A percentile compares a stretch with the other conserved stretches of the same genome.
These are phyloP conservation scores for Xiphophorus hellerii DNA, from an alignment of 2,113 vertebrate species.

Conservation along the genomic window DNA sequence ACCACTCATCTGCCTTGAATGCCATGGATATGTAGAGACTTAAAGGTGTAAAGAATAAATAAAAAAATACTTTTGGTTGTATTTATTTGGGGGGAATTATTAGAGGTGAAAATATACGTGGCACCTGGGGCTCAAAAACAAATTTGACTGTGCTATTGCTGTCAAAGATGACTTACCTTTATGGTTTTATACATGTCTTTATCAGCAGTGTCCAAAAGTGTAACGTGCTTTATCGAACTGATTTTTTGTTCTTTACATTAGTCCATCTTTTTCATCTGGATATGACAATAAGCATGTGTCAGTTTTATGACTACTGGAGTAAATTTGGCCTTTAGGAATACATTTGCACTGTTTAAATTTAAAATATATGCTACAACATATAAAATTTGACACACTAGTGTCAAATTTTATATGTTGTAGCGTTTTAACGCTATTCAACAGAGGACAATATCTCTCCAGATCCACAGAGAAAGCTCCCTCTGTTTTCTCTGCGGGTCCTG, in stretches of 20 bases:
- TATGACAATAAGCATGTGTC: background rate
- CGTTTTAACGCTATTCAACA: background rate
- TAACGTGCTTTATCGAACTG: too few species aligned
- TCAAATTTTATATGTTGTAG: background rate
- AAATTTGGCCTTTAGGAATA: background rate
- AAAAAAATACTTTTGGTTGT: too few species aligned
- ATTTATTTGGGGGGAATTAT: too few species aligned
- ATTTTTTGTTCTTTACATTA: too few species aligned
- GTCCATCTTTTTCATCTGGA: too few species aligned
- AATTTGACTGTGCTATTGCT: background rate
- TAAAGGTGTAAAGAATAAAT: too few species aligned
- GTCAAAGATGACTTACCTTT: too few species aligned
- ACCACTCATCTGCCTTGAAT: background rate
- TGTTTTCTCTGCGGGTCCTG: background rate
- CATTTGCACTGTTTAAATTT: background rate
- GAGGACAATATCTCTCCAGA: background rate
- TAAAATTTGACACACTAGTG: too few species aligned
- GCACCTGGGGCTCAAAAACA: background rate
- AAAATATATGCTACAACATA: too few species aligned
- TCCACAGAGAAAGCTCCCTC: background rate
- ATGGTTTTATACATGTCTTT: too few species aligned
- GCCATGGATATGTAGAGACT: background rate
- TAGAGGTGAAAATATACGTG: background rate
- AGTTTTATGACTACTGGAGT: background rate
- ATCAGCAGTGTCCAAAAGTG: background rate